Percentiles rank a stretch among this genome's conserved stretches.
Evolutionary conservation across 2,797 vertebrate species (phyloP).

Genomic region (Siniperca obscura): DNA sequence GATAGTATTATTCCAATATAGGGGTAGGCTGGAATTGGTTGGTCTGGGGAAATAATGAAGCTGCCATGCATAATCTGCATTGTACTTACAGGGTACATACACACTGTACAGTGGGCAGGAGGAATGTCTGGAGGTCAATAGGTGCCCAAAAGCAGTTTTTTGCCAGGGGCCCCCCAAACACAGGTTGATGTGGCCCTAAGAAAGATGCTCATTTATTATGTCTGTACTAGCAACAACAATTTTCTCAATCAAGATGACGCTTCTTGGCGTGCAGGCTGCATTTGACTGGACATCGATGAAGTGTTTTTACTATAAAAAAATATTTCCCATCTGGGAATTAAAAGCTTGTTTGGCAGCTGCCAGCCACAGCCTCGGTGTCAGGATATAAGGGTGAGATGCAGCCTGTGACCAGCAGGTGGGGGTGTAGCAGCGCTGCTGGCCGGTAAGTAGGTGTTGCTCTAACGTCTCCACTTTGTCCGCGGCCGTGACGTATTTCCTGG

Average conservation of each 20-base stretch:
- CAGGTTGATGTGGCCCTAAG: background rate
- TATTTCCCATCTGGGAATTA: conserved; percentile 9
- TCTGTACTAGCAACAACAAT: background rate
- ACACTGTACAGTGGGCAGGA: background rate
- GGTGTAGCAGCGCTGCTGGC: conserved; percentile 59
- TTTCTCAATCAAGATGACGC: conserved; percentile 24
- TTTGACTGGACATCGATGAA: conserved; percentile 4
- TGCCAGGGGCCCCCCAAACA: background rate
- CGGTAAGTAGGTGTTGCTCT: conserved; percentile 66
- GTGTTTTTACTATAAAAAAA: conserved; percentile 27
- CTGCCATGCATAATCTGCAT: background rate
- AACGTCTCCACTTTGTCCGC: conserved; percentile 66
- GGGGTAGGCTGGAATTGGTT: background rate
- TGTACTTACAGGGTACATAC: background rate
- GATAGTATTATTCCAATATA: background rate
- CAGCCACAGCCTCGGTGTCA: background rate
- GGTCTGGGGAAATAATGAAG: background rate
- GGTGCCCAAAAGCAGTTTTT: background rate
- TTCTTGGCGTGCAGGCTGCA: conserved; percentile 26
- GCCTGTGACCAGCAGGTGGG: conserved; percentile 70
- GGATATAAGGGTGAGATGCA: background rate
- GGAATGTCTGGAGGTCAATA: conserved; percentile 13
- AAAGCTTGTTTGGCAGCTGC: background rate
- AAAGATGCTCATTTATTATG: background rate
- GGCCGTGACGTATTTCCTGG: conserved; percentile 88